Base-by-base conservation (phyloP, 2,888 invertebrate species). In the Entomobrya proxima region DNA sequence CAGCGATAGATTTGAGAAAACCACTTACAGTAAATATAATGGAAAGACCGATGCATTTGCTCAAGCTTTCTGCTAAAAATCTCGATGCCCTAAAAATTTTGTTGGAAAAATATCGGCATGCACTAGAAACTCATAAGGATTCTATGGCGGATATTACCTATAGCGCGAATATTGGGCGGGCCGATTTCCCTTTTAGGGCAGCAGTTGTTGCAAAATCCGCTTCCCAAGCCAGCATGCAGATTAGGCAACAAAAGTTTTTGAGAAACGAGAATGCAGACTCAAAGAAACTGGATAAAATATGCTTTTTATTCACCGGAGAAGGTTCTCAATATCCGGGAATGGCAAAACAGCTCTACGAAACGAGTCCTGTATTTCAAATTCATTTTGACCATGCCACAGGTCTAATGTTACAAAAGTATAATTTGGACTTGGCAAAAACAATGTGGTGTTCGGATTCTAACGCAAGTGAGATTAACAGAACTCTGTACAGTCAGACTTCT, bases 401-500 rank as follows among this genome's bases (percentile, higher is more conserved):
- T n/a, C n/a, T n/a, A n/a, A n/a, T n/a, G n/a, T n/a, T n/a, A n/a
- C n/a, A n/a, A n/a, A n/a, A n/a, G n/a, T n/a, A n/a, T n/a, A n/a
- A n/a, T n/a, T n/a, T n/a, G n/a, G n/a, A n/a, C n/a, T n/a, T n/a
- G n/a, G n/a, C n/a, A n/a, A 18, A 44, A 37, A 27, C 32, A 86
- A 18, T 82, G 86, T 35, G 85, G 85, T 18, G 52, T 44, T 15
- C 50, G 24, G 35, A 55, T 3, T 18, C 35, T 11, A 72, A 74
- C 37, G n/a, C 27, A 2, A 32, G 74, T 11, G 13, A 44, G 5
- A 76, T 87, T 15, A 52, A 76, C 35, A 32, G 72, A 18, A 87
- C 88, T 0, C 30, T 87, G 11, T 88, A 83, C 85, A 87, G 88
- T 50, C 80, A n/a, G n/a, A n/a, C 88, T 3, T 67, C 81, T 11